Conservation (phyloP, 2,888 invertebrate species). For the Pherbina coryleti region DNA sequence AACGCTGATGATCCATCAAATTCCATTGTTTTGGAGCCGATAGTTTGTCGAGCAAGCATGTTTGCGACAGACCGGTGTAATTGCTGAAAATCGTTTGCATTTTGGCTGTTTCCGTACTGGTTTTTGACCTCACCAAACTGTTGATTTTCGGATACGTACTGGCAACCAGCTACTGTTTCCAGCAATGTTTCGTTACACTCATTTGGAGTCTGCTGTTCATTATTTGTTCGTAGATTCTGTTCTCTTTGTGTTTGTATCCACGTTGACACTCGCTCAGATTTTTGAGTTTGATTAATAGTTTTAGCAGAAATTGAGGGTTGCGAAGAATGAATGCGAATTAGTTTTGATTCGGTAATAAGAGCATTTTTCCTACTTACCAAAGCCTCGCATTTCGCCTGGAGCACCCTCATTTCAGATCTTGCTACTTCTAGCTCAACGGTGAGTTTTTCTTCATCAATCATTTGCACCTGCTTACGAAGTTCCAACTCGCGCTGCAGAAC, state of each 20-base stretch:
- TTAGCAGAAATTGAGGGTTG: no score
- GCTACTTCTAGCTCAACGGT: neutral
- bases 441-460: neutral
- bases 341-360: neutral
- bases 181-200: no score
- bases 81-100: no score
- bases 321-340: neutral
- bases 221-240: no score
- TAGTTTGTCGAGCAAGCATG: constrained; percentile 24
- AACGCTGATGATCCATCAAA: constrained; percentile 22
- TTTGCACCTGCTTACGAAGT: neutral
- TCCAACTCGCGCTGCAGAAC: neutral
- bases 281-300: neutral
- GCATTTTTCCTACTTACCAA: neutral
- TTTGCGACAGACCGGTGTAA: constrained; percentile 7
- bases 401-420: neutral
- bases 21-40: constrained; percentile 7
- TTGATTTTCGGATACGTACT: neutral
- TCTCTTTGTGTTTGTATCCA: neutral
- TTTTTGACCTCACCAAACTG: neutral
- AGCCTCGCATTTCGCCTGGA: neutral
- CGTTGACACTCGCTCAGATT: neutral
- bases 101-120: neutral
- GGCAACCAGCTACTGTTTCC: no score
- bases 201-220: no score